Base-by-base conservation (phyloP, 2,113 vertebrate genomes). In the Ciconia boyciana region DNA sequence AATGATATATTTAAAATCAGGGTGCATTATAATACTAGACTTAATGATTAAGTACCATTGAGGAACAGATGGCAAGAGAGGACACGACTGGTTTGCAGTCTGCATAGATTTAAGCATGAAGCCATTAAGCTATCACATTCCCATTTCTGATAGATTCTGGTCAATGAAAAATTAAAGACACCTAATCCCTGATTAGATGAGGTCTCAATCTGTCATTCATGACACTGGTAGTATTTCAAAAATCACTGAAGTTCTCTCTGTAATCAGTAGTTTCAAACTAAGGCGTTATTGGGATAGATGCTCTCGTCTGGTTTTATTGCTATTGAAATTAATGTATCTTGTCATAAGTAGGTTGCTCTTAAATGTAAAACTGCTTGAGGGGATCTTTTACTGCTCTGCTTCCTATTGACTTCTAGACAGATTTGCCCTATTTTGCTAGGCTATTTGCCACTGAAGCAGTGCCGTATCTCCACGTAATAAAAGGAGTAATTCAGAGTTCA, bases 341-440 rank as follows among this genome's bases (percentile, higher is more conserved):
- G 98, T 99, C 99, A 98, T 98, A 99, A 98, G 97, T 99, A 98
- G 99, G 98, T 99, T 98, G 98, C 98, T 98, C 96, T 97, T 98
- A 98, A 98, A 98, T 98, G 97, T 96, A 94, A 92, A 98, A 98
- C 97, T 95, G 98, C 99, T 98, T 85, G 60, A 95, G 98, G 98
- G 98, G 94, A 84, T 96, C 83, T 96, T 97, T 98, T 96, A 94
- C 95, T 93, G 96, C 97, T 98, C 96, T 95, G 94, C 96, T 94
- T 96, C 78, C 97, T 97, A 98, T 98, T 97, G 97, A 98, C 98
- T 98, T 98, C 76, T 95, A 90, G 96, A 97, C 79, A 96, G 87
- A 98, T 97, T 95, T 98, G 97, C 92, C 94, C 96, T 98, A 93
- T 97, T 98, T 98, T 97, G 82, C 90, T 93, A 94, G 96, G 95